Percentiles rank a stretch among this genome's conserved stretches.
Evolutionary conservation across 2,888 invertebrate genomes (phyloP).

Genomic region (Parascotia fuliginaria): DNA sequence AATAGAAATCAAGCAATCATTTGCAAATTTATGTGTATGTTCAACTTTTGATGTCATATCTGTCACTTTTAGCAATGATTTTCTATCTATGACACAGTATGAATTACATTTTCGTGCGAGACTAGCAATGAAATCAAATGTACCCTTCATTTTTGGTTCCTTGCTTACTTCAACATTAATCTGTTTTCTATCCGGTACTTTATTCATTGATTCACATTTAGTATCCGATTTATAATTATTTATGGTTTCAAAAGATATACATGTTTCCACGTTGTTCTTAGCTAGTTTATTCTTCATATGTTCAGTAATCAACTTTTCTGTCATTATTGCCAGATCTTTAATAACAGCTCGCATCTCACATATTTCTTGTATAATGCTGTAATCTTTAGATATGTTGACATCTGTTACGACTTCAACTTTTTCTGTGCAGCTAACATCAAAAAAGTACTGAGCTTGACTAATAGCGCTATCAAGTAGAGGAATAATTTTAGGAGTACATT

Average conservation of each 20-base stretch:
- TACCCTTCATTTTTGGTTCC: conserved; percentile 52
- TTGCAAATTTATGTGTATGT: conserved; percentile 16
- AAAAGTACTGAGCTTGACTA: conserved; percentile 61
- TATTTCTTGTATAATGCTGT: conserved; percentile 61
- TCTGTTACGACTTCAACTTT: conserved; percentile 24
- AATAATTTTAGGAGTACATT: conserved; percentile 52
- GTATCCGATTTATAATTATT: conserved; percentile 24
- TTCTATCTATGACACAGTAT: conserved; percentile 72
- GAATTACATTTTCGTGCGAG: conserved; percentile 65
- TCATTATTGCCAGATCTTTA: conserved; percentile 56
- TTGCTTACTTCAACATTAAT: conserved; percentile 40
- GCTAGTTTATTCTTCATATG: conserved; percentile 41
- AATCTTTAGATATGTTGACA: conserved; percentile 39
- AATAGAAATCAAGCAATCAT: conserved; percentile 44
- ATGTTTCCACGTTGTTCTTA: conserved; percentile 21
- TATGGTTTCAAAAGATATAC: conserved; percentile 20
- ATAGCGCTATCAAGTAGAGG: conserved; percentile 63
- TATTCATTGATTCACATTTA: conserved; percentile 35
- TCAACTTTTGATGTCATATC: conserved; percentile 66
- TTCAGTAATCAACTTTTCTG: conserved; percentile 58
- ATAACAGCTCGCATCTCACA: conserved; percentile 61
- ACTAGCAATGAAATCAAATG: conserved; percentile 45
- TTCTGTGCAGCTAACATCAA: conserved; percentile 40
- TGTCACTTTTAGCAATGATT: conserved; percentile 70
- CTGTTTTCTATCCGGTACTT: conserved; percentile 57